Conservation (phyloP, 2,888 invertebrate species). For the Watsonalla cultraria region DNA sequence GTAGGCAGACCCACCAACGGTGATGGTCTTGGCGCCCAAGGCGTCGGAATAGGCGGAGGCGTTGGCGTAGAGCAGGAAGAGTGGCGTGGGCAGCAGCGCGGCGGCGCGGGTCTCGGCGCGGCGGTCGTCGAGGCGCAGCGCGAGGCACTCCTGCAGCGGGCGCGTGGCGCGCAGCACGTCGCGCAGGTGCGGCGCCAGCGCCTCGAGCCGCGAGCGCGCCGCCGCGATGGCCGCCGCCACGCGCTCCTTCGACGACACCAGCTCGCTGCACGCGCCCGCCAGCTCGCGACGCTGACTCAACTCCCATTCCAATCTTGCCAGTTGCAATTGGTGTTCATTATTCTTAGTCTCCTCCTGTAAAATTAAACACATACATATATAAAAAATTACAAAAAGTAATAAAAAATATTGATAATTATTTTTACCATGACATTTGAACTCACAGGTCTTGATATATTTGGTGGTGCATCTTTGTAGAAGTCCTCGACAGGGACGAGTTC, state of each 20-base stretch:
- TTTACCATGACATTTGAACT: constrained; percentile 30
- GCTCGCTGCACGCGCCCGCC: constrained; percentile 85
- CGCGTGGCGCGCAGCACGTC: constrained; percentile 84
- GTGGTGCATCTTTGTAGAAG: constrained; percentile 89
- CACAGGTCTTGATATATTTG: constrained; percentile 82
- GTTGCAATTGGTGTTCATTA: constrained; percentile 87
- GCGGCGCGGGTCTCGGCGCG: constrained; percentile 87
- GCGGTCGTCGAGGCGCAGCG: constrained; percentile 87
- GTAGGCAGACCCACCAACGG: constrained; percentile 51
- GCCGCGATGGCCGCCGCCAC: constrained; percentile 86
- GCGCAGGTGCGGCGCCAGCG: constrained; percentile 87
- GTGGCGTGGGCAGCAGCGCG: constrained; percentile 85
- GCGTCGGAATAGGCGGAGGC: constrained; percentile 89
- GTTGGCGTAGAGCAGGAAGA: constrained; percentile 93
- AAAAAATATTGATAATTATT: not conserved
- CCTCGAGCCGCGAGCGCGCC: constrained; percentile 87
- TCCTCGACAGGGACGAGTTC: constrained; percentile 90
- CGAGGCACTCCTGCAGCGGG: constrained; percentile 93
- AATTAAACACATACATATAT: not conserved
- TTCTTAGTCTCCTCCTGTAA: constrained; percentile 81
- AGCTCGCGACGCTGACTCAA: constrained; percentile 91
- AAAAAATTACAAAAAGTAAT: not conserved
- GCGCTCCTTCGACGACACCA: constrained; percentile 87
- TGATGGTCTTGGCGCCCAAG: constrained; percentile 75
- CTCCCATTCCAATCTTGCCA: constrained; percentile 95